Evolutionary conservation across 2,113 vertebrate species (phyloP).

Genomic region (Rhegmatorhina hoffmannsi): DNA sequence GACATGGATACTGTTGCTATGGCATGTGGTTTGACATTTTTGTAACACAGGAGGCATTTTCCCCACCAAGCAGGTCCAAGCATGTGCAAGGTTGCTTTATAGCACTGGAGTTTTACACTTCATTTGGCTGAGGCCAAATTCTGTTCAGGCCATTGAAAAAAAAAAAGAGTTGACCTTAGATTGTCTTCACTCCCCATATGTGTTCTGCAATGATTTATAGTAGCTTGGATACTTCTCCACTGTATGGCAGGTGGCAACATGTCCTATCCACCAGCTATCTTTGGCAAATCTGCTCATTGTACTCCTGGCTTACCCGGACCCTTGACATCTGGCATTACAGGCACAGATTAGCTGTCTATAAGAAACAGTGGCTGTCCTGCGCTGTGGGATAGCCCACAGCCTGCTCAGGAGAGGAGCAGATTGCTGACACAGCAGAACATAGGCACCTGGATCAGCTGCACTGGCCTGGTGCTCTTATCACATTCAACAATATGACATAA

Average conservation of each 20-base stretch:
- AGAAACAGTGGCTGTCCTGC: neutral
- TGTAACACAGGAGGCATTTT: neutral
- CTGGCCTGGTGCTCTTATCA: fast-evolving
- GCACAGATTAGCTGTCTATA: neutral
- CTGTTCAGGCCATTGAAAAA: neutral
- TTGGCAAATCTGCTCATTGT: neutral
- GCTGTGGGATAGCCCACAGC: neutral
- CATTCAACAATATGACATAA: fast-evolving
- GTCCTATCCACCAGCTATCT: neutral
- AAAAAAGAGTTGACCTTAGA: neutral
- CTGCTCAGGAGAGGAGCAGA: neutral
- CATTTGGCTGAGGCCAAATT: neutral
- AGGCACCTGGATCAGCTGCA: neutral
- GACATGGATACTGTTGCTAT: neutral
- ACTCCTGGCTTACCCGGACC: neutral
- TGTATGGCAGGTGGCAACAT: neutral
- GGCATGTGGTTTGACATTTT: neutral
- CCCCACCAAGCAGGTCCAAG: neutral
- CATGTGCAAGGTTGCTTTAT: neutral
- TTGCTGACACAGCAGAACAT: neutral
- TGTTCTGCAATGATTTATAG: neutral
- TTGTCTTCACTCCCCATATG: neutral
- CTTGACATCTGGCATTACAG: neutral
- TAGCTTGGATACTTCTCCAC: neutral
- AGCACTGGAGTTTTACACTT: neutral